Evolutionary conservation across 2,888 invertebrate species (phyloP).

Genomic region (Nephrotoma flavescens): DNA sequence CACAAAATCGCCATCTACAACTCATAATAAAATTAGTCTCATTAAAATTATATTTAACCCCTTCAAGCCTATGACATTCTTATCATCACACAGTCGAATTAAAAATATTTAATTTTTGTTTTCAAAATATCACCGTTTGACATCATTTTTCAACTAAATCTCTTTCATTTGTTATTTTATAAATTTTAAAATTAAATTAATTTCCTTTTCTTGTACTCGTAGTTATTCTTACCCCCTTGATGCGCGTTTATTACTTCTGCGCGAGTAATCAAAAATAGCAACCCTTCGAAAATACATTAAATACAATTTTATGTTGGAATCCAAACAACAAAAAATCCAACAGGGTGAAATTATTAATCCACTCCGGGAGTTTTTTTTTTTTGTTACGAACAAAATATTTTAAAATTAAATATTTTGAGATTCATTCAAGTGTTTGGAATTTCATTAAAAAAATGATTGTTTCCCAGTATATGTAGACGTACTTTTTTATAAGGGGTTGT

Average conservation of each 20-base stretch:
- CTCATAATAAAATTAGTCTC: neutral
- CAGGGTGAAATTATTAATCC: neutral
- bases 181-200: neutral
- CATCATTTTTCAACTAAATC: neutral
- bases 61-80: neutral
- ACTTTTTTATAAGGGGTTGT: neutral
- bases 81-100: neutral
- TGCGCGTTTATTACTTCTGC: neutral
- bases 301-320: neutral
- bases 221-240: neutral
- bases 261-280: neutral
- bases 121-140: neutral
- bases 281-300: neutral
- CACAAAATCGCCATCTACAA: neutral
- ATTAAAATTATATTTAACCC: neutral
- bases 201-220: neutral
- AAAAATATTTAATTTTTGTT: neutral
- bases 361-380: neutral
- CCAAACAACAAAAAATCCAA: neutral
- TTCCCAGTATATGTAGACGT: neutral
- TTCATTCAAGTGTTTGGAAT: constrained; percentile 2
- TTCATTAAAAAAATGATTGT: neutral
- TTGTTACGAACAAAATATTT: neutral
- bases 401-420: neutral
- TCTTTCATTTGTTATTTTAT: neutral